Evolutionary conservation across 2,888 invertebrate genomes (phyloP), one percentile per base, ranked within the genome.

Genomic region (Tipula lateralis): DNA sequence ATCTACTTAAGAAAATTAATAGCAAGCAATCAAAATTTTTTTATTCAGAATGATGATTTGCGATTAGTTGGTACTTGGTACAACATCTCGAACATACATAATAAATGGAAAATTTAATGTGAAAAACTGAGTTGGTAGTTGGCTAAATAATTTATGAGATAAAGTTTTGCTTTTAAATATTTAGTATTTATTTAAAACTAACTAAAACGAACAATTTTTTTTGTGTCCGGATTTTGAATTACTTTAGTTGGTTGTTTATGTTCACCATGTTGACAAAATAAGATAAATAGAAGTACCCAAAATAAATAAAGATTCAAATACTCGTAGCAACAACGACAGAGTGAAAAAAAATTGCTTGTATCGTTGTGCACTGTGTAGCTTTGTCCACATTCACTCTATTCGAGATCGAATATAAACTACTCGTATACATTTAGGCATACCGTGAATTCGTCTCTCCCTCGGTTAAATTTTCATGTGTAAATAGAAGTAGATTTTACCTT

Each of bases 1-100:
- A 66, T 66, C 66, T 66, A 66, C 66, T 66, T 66, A 66, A 66
- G 66, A 66, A 66, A 66, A 66, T 66, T 66, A 66, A 66, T 66
- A 66, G 9, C 66, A 24, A 66, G 9, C 66, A 66, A 66, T 66
- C 50, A n/a, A 66, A 66, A 24, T 66, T 66, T 66, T 36, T 6
- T 36, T 9, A 12, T 36, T 36, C 12, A 36, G 34, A 34, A 34
- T 34, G 34, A 36, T 36, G 36, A 36, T 36, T 36, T 36, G 36
- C 1, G 36, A 36, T 36, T 36, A 36, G 36, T 36, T 36, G 36
- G 9, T 36, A n/a, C n/a, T n/a, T n/a, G n/a, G n/a, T n/a, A n/a
- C n/a, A n/a, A n/a, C n/a, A n/a, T n/a, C n/a, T n/a, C n/a, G n/a
- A n/a, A 36, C 0, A 32, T 2, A 32, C 9, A 34, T 34, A 34